These are phyloP conservation scores for Eupithecia dodoneata DNA, from an alignment of 2,888 invertebrate genomes.

Conservation along the genomic window DNA sequence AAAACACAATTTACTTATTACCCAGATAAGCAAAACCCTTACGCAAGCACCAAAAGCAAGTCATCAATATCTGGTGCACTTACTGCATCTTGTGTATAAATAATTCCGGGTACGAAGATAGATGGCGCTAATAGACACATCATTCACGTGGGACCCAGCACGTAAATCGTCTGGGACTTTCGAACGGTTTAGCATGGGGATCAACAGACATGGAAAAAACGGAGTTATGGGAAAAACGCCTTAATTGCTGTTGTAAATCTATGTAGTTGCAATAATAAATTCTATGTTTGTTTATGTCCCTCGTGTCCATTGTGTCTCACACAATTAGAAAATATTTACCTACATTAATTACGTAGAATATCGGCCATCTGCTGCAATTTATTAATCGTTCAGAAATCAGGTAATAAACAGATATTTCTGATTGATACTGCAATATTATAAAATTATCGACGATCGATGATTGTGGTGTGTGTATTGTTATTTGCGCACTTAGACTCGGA, in stretches of 20 bases:
- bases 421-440: too few species aligned
- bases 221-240: conserved; percentile 18
- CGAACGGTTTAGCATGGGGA: conserved; percentile 51
- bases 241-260: conserved; percentile 18
- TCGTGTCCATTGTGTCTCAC: too few species aligned
- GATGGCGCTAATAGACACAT: conserved; percentile 72
- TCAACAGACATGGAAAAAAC: conserved; percentile 24
- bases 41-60: conserved; percentile 10
- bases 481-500: too few species aligned
- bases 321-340: too few species aligned
- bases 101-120: conserved; percentile 68
- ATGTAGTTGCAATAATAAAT: background rate
- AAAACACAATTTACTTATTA: background rate
- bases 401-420: too few species aligned
- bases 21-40: background rate
- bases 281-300: too few species aligned
- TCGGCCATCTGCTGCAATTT: too few species aligned
- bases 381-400: too few species aligned
- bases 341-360: too few species aligned
- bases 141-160: conserved; percentile 59
- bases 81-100: conserved; percentile 71
- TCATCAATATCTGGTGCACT: conserved; percentile 50
- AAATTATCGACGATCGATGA: too few species aligned
- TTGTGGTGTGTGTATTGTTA: too few species aligned
- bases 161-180: conserved; percentile 79